Base-by-base conservation (phyloP, 35 echinoderm and acorn worm species). In the Ophioderma brevispina region DNA sequence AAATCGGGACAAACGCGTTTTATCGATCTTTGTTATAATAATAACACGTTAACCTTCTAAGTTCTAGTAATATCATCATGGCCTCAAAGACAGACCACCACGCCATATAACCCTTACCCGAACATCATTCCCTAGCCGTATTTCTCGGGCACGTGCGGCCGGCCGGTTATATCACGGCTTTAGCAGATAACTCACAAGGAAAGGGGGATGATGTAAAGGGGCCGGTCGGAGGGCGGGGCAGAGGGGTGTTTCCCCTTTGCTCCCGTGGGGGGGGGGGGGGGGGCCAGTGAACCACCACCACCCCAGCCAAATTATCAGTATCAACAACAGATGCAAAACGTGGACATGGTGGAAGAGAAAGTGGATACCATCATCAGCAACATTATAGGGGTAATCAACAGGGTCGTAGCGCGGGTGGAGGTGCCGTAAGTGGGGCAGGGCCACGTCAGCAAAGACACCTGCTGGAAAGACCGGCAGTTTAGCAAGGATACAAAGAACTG, bases 401-500 rank as follows among this genome's bases (percentile, higher is more conserved):
- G 23, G 28, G 28, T 70, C 59, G 59, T 6, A 2, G 6, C 10
- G 59, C 10, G n/a, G 59, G 59, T 2, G 17, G 59, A 70, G 59
- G 59, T n/a, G n/a, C n/a, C n/a, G n/a, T n/a, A n/a, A 70, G 6
- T 8, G n/a, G 59, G 59, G n/a, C 17, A 30, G 59, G 59, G 59
- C n/a, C 3, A 1, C 2, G 17, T 4, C 4, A 70, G 59, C 59
- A 70, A 25, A 70, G 59, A 25, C 59, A 70, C 59, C 59, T 70
- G 59, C 59, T 70, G 59, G 59, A 70, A 70, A 70, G n/a, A 70
- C 59, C 4, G 59, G 59, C 59, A 70, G 59, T 70, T 30, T 70
- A 4, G 59, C 59, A 70, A 70, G 59, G n/a, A 70, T 70, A 70
- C 59, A 70, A 70, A 70, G 59, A 70, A 70, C 59, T 70, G 59